Percentiles rank a stretch among this genome's conserved stretches.
phyloP scores from a whole-genome alignment of 2,888 invertebrate species.

The Habrosyne pyritoides region DNA sequence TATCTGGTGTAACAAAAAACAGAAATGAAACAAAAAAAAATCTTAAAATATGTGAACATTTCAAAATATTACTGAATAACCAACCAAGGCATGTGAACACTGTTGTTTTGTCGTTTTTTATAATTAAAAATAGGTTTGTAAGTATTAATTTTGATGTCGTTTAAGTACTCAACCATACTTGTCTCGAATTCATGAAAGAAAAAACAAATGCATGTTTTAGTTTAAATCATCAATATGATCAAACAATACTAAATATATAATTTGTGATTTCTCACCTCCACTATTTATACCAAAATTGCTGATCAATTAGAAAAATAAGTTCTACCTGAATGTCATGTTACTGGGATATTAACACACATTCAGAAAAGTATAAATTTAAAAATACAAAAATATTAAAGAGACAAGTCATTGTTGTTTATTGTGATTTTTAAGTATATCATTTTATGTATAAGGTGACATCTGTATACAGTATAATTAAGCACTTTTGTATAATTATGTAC shows the following conservation, averaged over 20 bases:
- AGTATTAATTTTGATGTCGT: conserved; percentile 7
- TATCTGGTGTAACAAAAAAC: background rate
- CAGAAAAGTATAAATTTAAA: too few relatives aligned
- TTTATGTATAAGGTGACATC: conserved; percentile 25
- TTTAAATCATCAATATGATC: background rate
- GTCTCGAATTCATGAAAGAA: background rate
- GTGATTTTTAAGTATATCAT: conserved; percentile 26
- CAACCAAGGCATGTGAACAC: conserved; percentile 10
- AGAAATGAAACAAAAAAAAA: background rate
- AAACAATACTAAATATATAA: too few relatives aligned
- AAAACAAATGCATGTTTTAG: background rate
- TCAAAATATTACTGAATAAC: background rate
- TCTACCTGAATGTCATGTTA: conserved; percentile 17
- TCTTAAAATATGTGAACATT: background rate
- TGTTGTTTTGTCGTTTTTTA: conserved; percentile 13
- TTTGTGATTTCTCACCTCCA: too few relatives aligned
- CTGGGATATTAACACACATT: background rate
- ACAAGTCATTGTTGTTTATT: conserved; percentile 16
- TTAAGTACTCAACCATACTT: conserved; percentile 6
- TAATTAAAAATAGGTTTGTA: background rate
- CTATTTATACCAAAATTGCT: too few relatives aligned
- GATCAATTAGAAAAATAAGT: conserved; percentile 1
- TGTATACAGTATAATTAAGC: conserved; percentile 14
- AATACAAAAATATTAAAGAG: background rate
- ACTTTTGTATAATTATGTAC: background rate